Base-by-base conservation (phyloP, 2,113 vertebrate genomes). In the Neogobius melanostomus region DNA sequence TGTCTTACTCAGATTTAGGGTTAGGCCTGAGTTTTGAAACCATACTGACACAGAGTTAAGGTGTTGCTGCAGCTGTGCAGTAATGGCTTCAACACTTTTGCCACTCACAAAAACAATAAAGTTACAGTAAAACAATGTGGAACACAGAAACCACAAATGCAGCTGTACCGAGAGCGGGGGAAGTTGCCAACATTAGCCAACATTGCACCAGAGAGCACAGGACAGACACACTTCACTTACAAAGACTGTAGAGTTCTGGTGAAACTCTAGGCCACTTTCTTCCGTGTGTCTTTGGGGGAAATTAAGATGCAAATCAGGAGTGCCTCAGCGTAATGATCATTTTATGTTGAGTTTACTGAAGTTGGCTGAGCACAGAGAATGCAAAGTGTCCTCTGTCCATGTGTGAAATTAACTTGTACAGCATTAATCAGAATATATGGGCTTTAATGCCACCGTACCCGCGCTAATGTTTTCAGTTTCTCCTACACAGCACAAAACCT, bases 321-420 rank as follows among this genome's bases (percentile, higher is more conserved):
- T 17, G 36, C 21, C 57, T 64, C 36, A 21, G 28, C 62, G 60
- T 44, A 67, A 72, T 51, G 16, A 50, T 11, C 8, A 52, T 45
- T 15, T 43, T n/a, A 45, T 53, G 65, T 63, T 59, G 36, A 60
- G 54, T 75, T 74, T 74, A 69, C n/a, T 60, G 54, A 74, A 7
- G 7, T 49, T 64, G 61, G 57, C 69, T 47, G 69, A 75, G 69
- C 67, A 46, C 52, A 62, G 65, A 8, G 14, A 71, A 74, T 83
- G 66, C 62, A 67, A 77, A 61, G 51, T 64, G 66, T 83, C 68
- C 69, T 67, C 66, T 63, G 17, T 65, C 74, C 82, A 74, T 75
- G 81, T 85, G 82, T 83, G 69, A 85, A 85, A 85, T 85, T 74
- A 79, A 70, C 76, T 81, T 70, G 65, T 68, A 71, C 63, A 28